phyloP scores from a whole-genome alignment of 2,888 invertebrate genomes.

The Brachyptera risi region DNA sequence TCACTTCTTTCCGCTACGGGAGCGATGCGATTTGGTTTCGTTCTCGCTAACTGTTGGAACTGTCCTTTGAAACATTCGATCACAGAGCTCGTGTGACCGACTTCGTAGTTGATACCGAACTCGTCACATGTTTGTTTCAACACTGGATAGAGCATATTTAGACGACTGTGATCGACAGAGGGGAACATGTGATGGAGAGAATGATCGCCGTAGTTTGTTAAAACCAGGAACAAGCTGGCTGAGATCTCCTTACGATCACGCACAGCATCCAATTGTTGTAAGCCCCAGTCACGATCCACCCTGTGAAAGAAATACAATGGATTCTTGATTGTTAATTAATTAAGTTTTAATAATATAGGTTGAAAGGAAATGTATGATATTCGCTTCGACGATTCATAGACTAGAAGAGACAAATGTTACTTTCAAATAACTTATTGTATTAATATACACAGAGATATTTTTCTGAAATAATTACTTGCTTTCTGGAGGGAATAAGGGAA shows the following conservation, averaged over 20 bases:
- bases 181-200: constrained; percentile 77
- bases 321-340: not conserved
- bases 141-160: constrained; percentile 61
- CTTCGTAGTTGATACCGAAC: constrained; percentile 51
- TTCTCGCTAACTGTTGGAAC: constrained; percentile 56
- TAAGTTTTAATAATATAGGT: no score
- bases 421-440: no score
- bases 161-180: constrained; percentile 69
- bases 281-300: constrained; percentile 65
- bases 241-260: constrained; percentile 66
- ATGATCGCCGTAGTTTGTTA: constrained; percentile 75
- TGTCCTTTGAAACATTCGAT: constrained; percentile 63
- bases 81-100: constrained; percentile 42
- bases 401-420: no score
- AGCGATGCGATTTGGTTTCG: constrained; percentile 42
- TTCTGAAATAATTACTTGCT: no score
- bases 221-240: constrained; percentile 59
- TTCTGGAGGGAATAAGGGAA: no score
- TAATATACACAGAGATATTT: no score
- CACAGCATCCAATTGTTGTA: constrained; percentile 69
- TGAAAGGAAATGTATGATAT: no score
- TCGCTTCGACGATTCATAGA: no score
- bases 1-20: no score
- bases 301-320: constrained; percentile 45
- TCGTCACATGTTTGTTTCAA: constrained; percentile 60